A percentile compares a stretch with the other conserved stretches of the same genome.
These are phyloP conservation scores for Trissolcus basalis DNA, from an alignment of 1,140 invertebrate species.

Conservation along the genomic window DNA sequence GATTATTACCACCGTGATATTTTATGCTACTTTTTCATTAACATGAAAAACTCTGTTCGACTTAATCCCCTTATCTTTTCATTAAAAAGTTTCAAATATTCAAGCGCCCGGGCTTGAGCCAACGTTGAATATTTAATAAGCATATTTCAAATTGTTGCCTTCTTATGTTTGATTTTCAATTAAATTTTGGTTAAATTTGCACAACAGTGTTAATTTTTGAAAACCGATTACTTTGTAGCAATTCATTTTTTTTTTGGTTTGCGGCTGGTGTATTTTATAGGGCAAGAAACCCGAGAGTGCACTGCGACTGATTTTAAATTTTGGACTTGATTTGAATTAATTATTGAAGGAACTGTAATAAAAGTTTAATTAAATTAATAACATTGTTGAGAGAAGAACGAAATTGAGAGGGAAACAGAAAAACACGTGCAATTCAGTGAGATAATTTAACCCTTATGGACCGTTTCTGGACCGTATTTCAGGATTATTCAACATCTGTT, in stretches of 20 bases:
- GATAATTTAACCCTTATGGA: constrained; percentile 37
- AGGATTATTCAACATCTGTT: constrained; percentile 45
- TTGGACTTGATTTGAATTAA: too few relatives aligned
- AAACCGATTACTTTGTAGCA: too few relatives aligned
- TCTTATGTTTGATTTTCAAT: constrained; percentile 1
- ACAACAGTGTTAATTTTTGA: too few relatives aligned
- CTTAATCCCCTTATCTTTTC: constrained; percentile 28
- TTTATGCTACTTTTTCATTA: constrained; percentile 27
- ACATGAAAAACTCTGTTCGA: constrained; percentile 22
- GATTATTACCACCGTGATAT: constrained; percentile 19
- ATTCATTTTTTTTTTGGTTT: too few relatives aligned
- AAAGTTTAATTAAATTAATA: neutral
- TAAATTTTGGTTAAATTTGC: neutral
- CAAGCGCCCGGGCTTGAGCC: neutral
- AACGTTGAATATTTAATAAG: constrained; percentile 21
- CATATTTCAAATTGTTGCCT: constrained; percentile 5
- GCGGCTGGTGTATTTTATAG: too few relatives aligned
- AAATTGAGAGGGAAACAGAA: constrained; percentile 12
- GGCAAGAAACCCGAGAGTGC: too few relatives aligned
- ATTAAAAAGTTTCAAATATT: constrained; percentile 39
- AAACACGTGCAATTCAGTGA: constrained; percentile 7
- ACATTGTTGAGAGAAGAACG: neutral
- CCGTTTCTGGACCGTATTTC: constrained; percentile 28
- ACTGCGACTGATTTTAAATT: too few relatives aligned
- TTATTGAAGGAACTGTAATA: neutral